Evolutionary conservation across 37 sponge, comb jelly and placozoan species (phyloP).

Genomic region (Theonella swinhoei): DNA sequence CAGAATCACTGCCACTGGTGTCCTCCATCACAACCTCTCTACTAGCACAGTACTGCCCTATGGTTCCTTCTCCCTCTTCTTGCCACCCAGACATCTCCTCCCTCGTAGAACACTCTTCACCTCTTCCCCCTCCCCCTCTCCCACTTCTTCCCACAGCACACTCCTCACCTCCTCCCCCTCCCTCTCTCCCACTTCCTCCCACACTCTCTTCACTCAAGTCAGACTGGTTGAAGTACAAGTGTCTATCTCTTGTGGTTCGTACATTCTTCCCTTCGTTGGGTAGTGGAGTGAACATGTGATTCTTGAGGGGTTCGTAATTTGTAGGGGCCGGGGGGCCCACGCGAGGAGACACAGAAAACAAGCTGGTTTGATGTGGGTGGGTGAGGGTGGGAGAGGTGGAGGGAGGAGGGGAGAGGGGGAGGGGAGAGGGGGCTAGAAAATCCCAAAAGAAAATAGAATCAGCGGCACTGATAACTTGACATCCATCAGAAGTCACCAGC

Average conservation of each 20-base stretch:
- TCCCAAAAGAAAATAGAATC: constrained; percentile 83
- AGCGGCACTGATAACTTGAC: constrained; percentile 54
- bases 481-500: constrained; percentile 30
- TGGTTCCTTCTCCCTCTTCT: constrained; percentile 6
- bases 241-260: not conserved
- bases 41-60: not conserved
- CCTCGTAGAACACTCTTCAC: not conserved
- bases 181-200: not conserved
- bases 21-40: not conserved
- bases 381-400: constrained; percentile 9
- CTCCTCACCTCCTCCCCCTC: not conserved
- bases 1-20: not conserved
- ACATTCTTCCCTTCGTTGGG: not conserved
- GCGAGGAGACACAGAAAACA: constrained; percentile 45
- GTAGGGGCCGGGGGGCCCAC: constrained; percentile 45
- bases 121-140: not conserved
- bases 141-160: not conserved
- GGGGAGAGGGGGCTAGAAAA: constrained; percentile 19
- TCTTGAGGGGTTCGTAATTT: constrained; percentile 44
- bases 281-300: constrained; percentile 52
- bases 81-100: not conserved
- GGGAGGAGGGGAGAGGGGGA: not conserved
- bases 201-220: not conserved
- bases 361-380: not conserved
- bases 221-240: not conserved